phyloP scores from a whole-genome alignment of 2,113 vertebrate genomes.

The Riparia riparia region DNA sequence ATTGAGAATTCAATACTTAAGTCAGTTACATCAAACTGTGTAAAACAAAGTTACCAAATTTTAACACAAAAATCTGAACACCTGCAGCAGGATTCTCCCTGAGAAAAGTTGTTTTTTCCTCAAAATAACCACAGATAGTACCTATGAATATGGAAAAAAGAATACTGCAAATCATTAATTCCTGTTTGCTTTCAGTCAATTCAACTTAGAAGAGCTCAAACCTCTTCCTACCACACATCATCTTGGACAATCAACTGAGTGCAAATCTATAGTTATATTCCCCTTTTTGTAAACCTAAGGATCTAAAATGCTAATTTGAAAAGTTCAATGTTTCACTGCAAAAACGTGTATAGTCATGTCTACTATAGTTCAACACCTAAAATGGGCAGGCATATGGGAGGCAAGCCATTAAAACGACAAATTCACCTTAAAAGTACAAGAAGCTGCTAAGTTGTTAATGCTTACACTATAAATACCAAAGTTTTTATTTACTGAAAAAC shows the following conservation, averaged over 20 bases:
- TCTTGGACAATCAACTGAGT: not conserved
- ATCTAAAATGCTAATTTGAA: not conserved
- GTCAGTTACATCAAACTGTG: not conserved
- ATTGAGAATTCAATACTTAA: not conserved
- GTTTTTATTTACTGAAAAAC: not conserved
- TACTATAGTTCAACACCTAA: not conserved
- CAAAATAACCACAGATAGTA: not conserved
- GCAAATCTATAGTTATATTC: not conserved
- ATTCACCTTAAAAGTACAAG: not conserved
- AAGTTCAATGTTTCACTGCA: not conserved
- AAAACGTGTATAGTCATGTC: not conserved
- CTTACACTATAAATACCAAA: not conserved
- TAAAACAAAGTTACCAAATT: not conserved
- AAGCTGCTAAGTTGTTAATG: not conserved
- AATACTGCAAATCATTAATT: not conserved
- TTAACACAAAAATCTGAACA: not conserved
- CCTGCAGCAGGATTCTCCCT: not conserved
- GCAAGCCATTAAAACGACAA: not conserved
- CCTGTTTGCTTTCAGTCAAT: not conserved
- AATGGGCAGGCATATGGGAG: not conserved
- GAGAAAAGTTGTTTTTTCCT: not conserved
- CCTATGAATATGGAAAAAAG: not conserved
- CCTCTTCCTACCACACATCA: not conserved
- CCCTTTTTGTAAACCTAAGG: not conserved
- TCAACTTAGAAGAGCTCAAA: not conserved